Evolutionary conservation across 2,888 invertebrate genomes (phyloP).

Genomic region (Cremastinae sp.): DNA sequence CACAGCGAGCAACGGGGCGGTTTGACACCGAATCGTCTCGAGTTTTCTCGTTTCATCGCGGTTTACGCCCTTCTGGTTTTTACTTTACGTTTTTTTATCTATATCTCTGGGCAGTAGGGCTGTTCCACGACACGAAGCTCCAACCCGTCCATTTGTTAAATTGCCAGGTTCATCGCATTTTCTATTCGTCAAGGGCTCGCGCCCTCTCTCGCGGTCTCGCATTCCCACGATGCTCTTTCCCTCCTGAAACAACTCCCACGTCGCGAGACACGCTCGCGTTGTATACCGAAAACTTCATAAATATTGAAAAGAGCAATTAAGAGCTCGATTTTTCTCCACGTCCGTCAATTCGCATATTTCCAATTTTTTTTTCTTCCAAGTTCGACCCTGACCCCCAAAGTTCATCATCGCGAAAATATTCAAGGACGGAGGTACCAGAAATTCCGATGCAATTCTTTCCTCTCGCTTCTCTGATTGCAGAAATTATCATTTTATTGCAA

Average conservation of each 20-base stretch:
- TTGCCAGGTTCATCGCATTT: constrained; percentile 45
- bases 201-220: neutral
- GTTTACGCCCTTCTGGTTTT: neutral
- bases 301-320: constrained; percentile 42
- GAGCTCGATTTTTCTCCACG: neutral
- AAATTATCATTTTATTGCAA: too few relatives aligned
- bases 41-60: neutral
- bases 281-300: constrained; percentile 8
- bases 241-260: neutral
- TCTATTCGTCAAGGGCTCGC: constrained; percentile 28
- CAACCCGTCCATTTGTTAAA: constrained; percentile 29
- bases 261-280: constrained; percentile 1
- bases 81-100: neutral
- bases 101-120: neutral
- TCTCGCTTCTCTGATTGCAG: too few relatives aligned
- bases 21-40: neutral
- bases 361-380: neutral
- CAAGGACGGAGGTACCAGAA: neutral
- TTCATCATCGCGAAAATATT: constrained; percentile 3
- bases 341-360: neutral
- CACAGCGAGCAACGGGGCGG: neutral
- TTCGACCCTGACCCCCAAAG: neutral
- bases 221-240: neutral
- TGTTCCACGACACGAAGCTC: constrained; percentile 11
- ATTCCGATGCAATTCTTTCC: neutral